Conservation (phyloP, 2,797 vertebrate species). For the Pseudocheirus occidentalis region DNA sequence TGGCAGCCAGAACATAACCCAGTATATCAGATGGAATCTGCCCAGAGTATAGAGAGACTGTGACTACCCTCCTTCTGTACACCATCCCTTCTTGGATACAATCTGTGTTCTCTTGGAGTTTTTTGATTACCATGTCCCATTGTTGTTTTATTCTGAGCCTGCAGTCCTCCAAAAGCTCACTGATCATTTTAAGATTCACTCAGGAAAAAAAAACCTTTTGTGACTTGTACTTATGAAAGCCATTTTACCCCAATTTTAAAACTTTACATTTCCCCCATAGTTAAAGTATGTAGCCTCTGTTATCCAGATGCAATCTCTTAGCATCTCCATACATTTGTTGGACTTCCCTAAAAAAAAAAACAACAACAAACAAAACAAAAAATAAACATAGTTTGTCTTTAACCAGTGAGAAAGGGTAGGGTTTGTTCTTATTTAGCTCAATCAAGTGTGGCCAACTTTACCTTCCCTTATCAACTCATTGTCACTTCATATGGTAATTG, state of each 20-base stretch:
- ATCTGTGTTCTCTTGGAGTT: background rate
- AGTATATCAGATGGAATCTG: background rate
- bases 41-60: background rate
- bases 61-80: background rate
- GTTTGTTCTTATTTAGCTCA: background rate
- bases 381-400: background rate
- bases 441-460: background rate
- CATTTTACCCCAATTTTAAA: background rate
- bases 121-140: background rate
- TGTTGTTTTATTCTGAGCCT: background rate
- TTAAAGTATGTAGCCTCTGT: background rate
- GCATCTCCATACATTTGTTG: background rate
- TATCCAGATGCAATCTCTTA: background rate
- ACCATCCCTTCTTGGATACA: background rate
- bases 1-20: background rate
- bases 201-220: background rate
- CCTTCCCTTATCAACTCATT: background rate
- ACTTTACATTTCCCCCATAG: background rate
- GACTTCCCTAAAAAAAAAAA: background rate
- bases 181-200: background rate
- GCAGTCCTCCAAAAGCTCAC: background rate
- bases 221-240: background rate
- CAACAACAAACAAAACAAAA: background rate
- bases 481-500: background rate
- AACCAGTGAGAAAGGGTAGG: background rate